Conservation (phyloP, 2,888 invertebrate species). For the Eilema caniola region DNA sequence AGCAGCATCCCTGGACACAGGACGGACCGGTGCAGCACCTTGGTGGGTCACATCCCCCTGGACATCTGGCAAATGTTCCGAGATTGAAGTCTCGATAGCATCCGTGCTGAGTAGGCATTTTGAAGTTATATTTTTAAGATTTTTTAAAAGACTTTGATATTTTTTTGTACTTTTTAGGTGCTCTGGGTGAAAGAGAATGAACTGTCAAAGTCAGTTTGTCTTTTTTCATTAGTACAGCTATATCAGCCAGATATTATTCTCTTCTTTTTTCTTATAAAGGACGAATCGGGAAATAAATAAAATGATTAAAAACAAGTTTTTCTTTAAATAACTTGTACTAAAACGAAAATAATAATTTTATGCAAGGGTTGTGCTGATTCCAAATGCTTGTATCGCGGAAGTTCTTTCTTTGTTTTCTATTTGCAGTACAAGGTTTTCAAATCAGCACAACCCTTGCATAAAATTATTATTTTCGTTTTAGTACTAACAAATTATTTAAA, state of each 20-base stretch:
- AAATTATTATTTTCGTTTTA: too few species aligned
- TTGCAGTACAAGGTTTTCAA: too few species aligned
- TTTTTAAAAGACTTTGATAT: conserved; percentile 10
- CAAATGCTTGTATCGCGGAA: too few species aligned
- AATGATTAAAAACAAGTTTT: too few species aligned
- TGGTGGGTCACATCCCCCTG: conserved; percentile 66
- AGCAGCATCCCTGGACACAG: conserved; percentile 61
- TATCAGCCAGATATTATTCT: background rate
- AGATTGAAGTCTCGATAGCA: conserved; percentile 73
- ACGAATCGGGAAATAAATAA: too few species aligned
- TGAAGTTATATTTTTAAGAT: conserved; percentile 10
- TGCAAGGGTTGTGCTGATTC: too few species aligned
- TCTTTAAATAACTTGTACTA: too few species aligned
- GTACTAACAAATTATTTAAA: too few species aligned
- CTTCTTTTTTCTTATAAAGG: background rate
- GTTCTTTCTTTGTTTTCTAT: too few species aligned
- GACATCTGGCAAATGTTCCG: conserved; percentile 72
- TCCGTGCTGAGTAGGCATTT: conserved; percentile 69
- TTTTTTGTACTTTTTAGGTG: conserved; percentile 6
- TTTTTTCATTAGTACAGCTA: background rate
- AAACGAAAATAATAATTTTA: too few species aligned
- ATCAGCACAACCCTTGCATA: too few species aligned
- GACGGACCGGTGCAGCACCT: conserved; percentile 53
- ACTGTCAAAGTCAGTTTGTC: background rate
- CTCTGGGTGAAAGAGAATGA: conserved; percentile 2